A percentile compares a stretch with the other conserved stretches of the same genome.
phyloP scores from a whole-genome alignment of 2,797 vertebrate species.

The Eulemur coronatus region DNA sequence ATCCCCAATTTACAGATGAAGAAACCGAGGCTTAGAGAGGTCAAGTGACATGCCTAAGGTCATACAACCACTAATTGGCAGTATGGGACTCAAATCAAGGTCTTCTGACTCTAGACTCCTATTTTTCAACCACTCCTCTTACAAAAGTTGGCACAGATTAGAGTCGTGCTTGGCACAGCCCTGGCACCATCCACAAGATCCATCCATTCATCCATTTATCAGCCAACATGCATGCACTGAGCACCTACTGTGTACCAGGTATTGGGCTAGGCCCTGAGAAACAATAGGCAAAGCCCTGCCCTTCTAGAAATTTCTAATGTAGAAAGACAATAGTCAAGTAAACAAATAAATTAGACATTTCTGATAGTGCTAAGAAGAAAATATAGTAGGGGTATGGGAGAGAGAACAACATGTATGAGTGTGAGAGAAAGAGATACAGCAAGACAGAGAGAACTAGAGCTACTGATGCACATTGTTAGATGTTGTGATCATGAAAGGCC shows the following conservation, averaged over 20 bases:
- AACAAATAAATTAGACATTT: conserved; percentile 27
- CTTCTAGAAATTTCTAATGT: conserved; percentile 26
- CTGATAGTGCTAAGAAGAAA: conserved; percentile 12
- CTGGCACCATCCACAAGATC: neutral
- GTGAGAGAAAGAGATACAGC: neutral
- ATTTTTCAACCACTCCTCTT: conserved; percentile 22
- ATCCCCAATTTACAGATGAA: conserved; percentile 34
- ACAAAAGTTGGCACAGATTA: conserved; percentile 5
- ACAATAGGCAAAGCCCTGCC: neutral
- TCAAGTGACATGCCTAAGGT: conserved; percentile 33
- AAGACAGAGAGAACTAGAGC: neutral
- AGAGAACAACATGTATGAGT: neutral
- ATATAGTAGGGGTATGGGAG: neutral
- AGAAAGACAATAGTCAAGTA: conserved; percentile 14
- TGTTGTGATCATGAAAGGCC: neutral
- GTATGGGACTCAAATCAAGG: conserved; percentile 14
- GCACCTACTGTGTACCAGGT: neutral
- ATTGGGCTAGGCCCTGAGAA: neutral
- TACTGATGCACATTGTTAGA: neutral
- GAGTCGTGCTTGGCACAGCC: neutral
- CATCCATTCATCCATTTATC: neutral
- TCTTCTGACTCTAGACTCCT: conserved; percentile 49
- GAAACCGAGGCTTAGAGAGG: conserved; percentile 9
- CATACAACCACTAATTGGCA: conserved; percentile 37
- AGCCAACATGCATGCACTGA: neutral